Percentiles rank a stretch among this genome's conserved stretches.
These are phyloP conservation scores for Petrolisthes cinctipes DNA, from an alignment of 2,888 invertebrate genomes.

Conservation along the genomic window DNA sequence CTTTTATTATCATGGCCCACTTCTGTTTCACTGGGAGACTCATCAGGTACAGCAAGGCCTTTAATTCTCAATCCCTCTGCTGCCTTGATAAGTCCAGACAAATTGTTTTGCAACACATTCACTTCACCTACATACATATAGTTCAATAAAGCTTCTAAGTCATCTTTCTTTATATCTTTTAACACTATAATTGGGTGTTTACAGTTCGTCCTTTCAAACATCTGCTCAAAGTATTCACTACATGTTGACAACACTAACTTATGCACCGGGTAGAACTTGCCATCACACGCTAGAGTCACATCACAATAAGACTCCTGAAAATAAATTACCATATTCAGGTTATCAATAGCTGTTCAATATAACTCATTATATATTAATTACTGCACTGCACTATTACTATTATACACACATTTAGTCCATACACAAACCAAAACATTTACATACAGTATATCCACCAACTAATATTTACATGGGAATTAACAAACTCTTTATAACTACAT, in stretches of 20 bases:
- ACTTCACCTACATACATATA: slow-evolving; percentile 65
- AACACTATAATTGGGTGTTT: slow-evolving; percentile 63
- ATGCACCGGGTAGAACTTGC: slow-evolving; percentile 63
- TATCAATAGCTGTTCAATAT: too few species aligned
- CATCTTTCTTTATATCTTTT: slow-evolving; percentile 62
- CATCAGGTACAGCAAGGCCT: slow-evolving; percentile 63
- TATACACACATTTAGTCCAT: too few species aligned
- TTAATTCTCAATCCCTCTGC: slow-evolving; percentile 64
- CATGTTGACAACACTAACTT: slow-evolving; percentile 65
- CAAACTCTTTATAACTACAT: too few species aligned
- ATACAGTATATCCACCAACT: too few species aligned
- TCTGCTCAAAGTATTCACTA: slow-evolving; percentile 65
- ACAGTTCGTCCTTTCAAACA: slow-evolving; percentile 64
- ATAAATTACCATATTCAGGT: too few species aligned
- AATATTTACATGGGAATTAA: too few species aligned
- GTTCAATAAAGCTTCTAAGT: slow-evolving; percentile 61
- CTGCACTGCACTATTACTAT: too few species aligned
- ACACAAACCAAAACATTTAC: too few species aligned
- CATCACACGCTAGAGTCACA: slow-evolving; percentile 65
- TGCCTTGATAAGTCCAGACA: slow-evolving; percentile 64
- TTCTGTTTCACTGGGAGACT: slow-evolving; percentile 46
- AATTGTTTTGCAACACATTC: slow-evolving; percentile 63
- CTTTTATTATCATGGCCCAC: slow-evolving; percentile 39
- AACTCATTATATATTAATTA: too few species aligned
- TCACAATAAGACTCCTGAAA: slow-evolving; percentile 62